These are phyloP conservation scores for Morbakka virulenta DNA, from an alignment of 30 jellyfish, hydroid and myxozoan genomes.

Conservation along the genomic window DNA sequence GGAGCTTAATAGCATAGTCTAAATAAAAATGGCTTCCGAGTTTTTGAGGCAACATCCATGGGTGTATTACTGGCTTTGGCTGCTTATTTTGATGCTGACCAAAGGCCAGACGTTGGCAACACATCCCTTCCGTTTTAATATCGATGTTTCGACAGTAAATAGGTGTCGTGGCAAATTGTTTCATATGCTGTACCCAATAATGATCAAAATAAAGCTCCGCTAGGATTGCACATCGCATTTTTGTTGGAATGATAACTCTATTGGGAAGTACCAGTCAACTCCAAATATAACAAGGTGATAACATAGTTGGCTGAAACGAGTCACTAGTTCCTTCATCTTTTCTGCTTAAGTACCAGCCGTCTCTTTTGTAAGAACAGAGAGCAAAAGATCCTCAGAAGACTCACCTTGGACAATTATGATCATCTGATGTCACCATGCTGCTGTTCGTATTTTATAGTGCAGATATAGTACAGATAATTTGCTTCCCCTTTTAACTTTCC, in stretches of 20 bases:
- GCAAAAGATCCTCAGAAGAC: not conserved
- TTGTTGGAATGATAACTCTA: not conserved
- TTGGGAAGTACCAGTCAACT: not conserved
- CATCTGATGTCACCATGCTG: not conserved
- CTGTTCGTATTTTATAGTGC: no score
- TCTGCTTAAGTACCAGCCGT: not conserved
- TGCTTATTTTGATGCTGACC: not conserved
- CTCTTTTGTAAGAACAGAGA: not conserved
- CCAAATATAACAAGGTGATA: no score
- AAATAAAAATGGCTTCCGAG: not conserved
- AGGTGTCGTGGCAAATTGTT: not conserved
- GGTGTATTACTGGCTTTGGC: not conserved
- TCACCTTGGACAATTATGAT: not conserved
- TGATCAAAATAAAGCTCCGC: not conserved
- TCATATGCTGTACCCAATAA: not conserved
- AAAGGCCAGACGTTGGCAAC: not conserved
- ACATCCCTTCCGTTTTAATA: not conserved
- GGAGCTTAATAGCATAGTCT: not conserved
- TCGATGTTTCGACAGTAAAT: not conserved
- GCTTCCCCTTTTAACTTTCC: not conserved
- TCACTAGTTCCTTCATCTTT: not conserved
- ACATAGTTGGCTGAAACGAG: not conserved
- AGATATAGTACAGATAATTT: no score
- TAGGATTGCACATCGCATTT: not conserved
- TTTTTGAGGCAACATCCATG: not conserved